phyloP scores from a whole-genome alignment of 1,140 invertebrate genomes.

The Anoplophora glabripennis region DNA sequence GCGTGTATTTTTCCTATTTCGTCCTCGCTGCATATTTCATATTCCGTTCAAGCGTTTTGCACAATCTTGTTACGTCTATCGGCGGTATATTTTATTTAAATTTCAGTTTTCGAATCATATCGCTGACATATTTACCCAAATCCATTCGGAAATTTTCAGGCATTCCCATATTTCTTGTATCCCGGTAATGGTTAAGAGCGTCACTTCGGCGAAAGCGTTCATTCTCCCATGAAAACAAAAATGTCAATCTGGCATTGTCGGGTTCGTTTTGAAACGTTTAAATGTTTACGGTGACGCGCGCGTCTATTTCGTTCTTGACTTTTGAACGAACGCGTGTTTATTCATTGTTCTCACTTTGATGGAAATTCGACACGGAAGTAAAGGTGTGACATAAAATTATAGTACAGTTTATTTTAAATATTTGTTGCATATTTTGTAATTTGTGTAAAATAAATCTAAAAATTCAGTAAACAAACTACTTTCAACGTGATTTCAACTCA shows the following conservation, averaged over 20 bases:
- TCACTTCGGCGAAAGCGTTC: neutral
- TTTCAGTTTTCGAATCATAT: slow-evolving; percentile 16
- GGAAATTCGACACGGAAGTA: too few relatives aligned
- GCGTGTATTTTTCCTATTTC: neutral
- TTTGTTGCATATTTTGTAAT: too few relatives aligned
- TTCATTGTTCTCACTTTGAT: too few relatives aligned
- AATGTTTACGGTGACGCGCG: neutral
- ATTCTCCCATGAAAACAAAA: neutral
- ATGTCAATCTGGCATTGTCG: neutral
- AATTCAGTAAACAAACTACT: too few relatives aligned
- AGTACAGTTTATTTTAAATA: too few relatives aligned
- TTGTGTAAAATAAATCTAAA: too few relatives aligned
- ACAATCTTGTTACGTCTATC: slow-evolving; percentile 23
- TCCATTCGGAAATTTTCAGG: neutral
- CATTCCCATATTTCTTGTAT: neutral
- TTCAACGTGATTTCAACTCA: too few relatives aligned
- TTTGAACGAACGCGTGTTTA: too few relatives aligned
- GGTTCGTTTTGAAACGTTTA: neutral
- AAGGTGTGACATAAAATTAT: too few relatives aligned
- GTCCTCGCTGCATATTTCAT: slow-evolving; percentile 23
- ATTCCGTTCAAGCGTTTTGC: slow-evolving; percentile 25
- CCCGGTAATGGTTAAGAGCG: neutral
- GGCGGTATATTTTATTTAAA: slow-evolving; percentile 26
- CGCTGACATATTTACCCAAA: slow-evolving; percentile 15
- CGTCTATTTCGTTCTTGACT: too few relatives aligned